Evolutionary conservation across 35 echinoderm and acorn worm genomes (phyloP), one percentile per base, ranked within the genome.

Genomic region (Apostichopus japonicus): DNA sequence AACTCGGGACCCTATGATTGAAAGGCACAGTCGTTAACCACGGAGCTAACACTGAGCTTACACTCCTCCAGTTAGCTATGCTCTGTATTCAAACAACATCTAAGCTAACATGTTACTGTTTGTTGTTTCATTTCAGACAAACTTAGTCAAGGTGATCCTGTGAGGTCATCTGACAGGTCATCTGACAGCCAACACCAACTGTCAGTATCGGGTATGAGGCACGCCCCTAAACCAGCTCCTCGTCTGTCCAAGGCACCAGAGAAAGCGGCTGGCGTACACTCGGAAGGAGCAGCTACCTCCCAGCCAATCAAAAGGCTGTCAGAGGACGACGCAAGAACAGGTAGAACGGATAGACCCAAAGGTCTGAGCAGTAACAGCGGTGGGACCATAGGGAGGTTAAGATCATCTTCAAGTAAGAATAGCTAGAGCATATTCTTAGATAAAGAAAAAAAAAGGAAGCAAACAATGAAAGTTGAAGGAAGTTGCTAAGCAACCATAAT

Each of bases 321-420:
- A 33, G 23, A 89, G 27, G 62, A 67, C 24, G 86, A 71, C 72
- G 23, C 86, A 87, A 67, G 86, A 23, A 23, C 56, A 67, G 63
- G 86, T 8, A 89, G 67, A 52, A 10, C 51, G 4, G 86, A 73
- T 73, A 91, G 90, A 79, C 90, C 90, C 19, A 57, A 91, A 65
- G 90, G 90, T 19, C 33, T 91, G 15, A 13, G n/a, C 54, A 33
- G 72, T 90, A 23, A 4, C 24, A 52, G 56, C 24, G 54, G 33
- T 56, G 90, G 90, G 77, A 91, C 90, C 21, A 73, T 91, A 7
- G 90, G 90, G 27, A 95, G 94, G 65, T 56, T 87, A 80, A 58
- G 94, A 72, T 95, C 94, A 13, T 84, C 90, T 10, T 95, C 94
- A 92, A 95, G 94, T 95, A 92, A 92, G 94, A 61, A 56, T 52